Base-by-base conservation (phyloP, 2,888 invertebrate genomes). In the Linnaemya vulpina region DNA sequence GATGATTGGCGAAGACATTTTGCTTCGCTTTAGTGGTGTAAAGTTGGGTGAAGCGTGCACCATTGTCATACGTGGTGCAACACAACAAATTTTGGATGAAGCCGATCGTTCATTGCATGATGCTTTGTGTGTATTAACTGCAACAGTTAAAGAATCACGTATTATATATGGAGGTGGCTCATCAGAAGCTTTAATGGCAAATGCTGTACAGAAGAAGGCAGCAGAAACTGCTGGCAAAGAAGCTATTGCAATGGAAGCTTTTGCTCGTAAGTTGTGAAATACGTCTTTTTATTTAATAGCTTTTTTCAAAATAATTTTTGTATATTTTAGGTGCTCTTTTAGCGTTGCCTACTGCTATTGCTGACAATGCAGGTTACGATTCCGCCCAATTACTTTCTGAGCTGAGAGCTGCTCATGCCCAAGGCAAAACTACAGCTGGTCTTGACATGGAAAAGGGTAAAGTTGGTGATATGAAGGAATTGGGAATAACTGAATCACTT, bases 331-430 rank as follows among this genome's bases (percentile, higher is more conserved):
- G 93, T 65, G 98, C 99, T 20, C 94, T 99, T 62, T 94, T 96
- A 84, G 95, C 97, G 89, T 93, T 99, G 88, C 99, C 99, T 0
- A 97, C 97, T 25, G 97, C 97, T 77, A 99, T 99, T 87, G 98
- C 99, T 49, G 99, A 99, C 93, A 99, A 99, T 93, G 99, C 98
- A 81, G 99, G 99, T 82, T 98, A 97, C 92, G 99, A 99, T 93
- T 98, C 98, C 60, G 97, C 99, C 0, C 98, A 99, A 89, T 94
- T 99, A 86, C 94, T 99, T 77, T 96, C 98, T n/a, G 95, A 98
- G 88, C 94, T 99, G 84, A 94, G 98, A 87, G 99, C 99, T 10
- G 95, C 95, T 10, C 99, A 99, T 92, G 96, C 96, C 51, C 95
- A 96, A 88, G 97, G 97, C 70, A 95, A 96, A 84, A 95, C 96